Evolutionary conservation across 53 echinoderm and acorn worm species (phyloP), one percentile per base, ranked within the genome.

Genomic region (Zoroaster sp.): DNA sequence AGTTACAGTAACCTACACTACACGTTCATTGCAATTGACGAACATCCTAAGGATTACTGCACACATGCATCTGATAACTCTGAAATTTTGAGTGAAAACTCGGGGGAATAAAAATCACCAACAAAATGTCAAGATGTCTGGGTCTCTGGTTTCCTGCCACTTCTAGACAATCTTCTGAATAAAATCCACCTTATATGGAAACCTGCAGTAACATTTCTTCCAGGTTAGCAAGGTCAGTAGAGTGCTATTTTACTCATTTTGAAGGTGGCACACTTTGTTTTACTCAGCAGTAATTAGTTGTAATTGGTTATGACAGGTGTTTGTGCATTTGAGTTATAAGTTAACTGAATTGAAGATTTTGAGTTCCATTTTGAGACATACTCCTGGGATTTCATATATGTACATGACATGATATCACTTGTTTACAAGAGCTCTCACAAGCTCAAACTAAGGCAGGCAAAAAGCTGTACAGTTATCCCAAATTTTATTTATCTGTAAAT

Each of bases 101-200:
- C 70, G 35, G n/a, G 71, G 85, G 85, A 71, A 45, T 46, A 45
- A 33, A 46, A 85, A 85, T 85, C 72, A 71, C 85, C 72, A 70
- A 85, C 70, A 85, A 49, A 85, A 85, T 85, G 85, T 85, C 85
- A 85, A 85, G 85, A 85, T 85, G 85, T 85, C 85, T 85, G 51
- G 85, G 46, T n/a, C 52, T 70, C 70, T 71, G 85, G 69, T 71
- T 85, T 85, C 85, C 85, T 85, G 70, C 85, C 21, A 32, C n/a
- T 67, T 49, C 51, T 25, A 85, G 85, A 85, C 85, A 71, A 70
- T 70, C 83, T 85, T 85, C 51, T 40, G 17, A 51, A 23, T 35
- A 7, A 37, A 33, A 55, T 44, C 9, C 33, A 69, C 51, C 85
- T 49, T 45, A 70, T 71, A 45, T 46, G 69, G 85, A 69, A 34